These are phyloP conservation scores for Phenganax subtilis DNA, from an alignment of 92 coral and sea anemone genomes.

Conservation along the genomic window DNA sequence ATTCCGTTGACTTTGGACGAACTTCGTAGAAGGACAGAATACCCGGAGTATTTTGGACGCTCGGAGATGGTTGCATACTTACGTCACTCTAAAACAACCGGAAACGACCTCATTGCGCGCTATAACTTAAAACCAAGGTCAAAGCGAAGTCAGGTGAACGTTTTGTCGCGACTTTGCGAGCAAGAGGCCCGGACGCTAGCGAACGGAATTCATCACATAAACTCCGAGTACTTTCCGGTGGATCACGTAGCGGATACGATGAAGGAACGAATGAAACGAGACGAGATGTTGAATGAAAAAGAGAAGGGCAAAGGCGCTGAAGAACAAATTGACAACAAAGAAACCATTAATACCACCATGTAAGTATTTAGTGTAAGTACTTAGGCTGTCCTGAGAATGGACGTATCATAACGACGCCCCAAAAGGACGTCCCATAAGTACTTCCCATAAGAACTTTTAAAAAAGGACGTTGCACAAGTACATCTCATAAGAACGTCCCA, in stretches of 20 bases:
- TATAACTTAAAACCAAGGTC: constrained; percentile 23
- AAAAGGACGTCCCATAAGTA: too few species aligned
- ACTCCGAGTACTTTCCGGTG: constrained; percentile 40
- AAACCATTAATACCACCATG: constrained; percentile 26
- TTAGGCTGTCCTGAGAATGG: neutral
- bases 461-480: too few species aligned
- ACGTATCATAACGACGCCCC: neutral
- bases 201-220: constrained; percentile 26
- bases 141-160: constrained; percentile 10
- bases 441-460: too few species aligned
- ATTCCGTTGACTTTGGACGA: constrained; percentile 32
- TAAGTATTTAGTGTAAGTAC: neutral
- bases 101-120: constrained; percentile 20
- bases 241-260: constrained; percentile 36
- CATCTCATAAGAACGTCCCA: too few species aligned
- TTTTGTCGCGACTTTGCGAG: constrained; percentile 33
- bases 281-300: neutral
- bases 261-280: constrained; percentile 19
- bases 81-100: constrained; percentile 38
- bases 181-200: constrained; percentile 37
- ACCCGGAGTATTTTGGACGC: constrained; percentile 41
- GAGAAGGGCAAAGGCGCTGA: neutral
- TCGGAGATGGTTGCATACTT: constrained; percentile 37
- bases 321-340: constrained; percentile 1
- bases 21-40: constrained; percentile 39